A percentile compares a stretch with the other conserved stretches of the same genome.
phyloP scores from a whole-genome alignment of 2,797 vertebrate species.

The Neostethus bicornis region DNA sequence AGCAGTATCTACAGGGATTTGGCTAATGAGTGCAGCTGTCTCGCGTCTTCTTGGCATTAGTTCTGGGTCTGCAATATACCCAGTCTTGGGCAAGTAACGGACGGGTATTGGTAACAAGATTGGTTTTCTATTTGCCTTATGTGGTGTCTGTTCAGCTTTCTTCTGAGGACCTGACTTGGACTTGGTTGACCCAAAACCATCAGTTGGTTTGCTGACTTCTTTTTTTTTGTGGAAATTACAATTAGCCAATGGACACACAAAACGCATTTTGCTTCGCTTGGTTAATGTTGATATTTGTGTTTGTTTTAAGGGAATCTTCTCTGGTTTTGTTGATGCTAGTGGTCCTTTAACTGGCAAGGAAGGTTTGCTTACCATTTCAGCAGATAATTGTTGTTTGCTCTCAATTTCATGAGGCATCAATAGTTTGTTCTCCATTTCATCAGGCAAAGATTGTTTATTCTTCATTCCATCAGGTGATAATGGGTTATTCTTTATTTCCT shows the following conservation, averaged over 20 bases:
- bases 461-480: too few species aligned
- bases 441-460: too few species aligned
- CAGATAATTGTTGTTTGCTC: too few species aligned
- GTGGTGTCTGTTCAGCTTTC: not conserved
- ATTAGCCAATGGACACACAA: not conserved
- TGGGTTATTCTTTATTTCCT: too few species aligned
- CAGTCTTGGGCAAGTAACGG: slow-evolving; percentile 15
- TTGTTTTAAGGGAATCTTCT: not conserved
- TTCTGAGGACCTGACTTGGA: not conserved
- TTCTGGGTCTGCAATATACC: slow-evolving; percentile 3
- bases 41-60: not conserved
- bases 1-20: too few species aligned
- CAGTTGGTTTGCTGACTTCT: not conserved
- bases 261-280: not conserved
- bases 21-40: too few species aligned
- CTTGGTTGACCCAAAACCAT: not conserved
- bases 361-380: not conserved
- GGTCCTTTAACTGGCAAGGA: not conserved
- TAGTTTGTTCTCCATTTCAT: too few species aligned
- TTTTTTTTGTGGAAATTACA: slow-evolving; percentile 10
- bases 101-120: not conserved
- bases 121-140: not conserved
- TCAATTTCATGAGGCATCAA: too few species aligned
- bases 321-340: not conserved
- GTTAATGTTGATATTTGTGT: not conserved